These are phyloP conservation scores for Microtus richardsoni DNA, from an alignment of 2,113 vertebrate genomes.

Conservation along the genomic window DNA sequence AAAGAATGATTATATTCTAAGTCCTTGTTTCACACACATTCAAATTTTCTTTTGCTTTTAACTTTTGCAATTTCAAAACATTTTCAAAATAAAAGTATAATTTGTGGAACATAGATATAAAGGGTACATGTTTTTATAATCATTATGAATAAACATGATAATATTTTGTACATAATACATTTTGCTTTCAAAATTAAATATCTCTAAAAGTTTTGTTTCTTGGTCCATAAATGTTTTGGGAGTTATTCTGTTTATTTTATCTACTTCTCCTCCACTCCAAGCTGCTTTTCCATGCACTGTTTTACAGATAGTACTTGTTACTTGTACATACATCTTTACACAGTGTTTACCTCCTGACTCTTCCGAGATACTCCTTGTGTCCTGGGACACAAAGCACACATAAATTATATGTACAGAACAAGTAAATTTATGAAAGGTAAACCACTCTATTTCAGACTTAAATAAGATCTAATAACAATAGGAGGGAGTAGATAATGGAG, in stretches of 20 bases:
- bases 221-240: not conserved
- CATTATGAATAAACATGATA: not conserved
- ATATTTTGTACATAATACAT: not conserved
- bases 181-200: slow-evolving; percentile 38
- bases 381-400: not conserved
- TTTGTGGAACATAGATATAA: slow-evolving; percentile 29
- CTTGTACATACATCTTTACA: not conserved
- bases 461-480: not conserved
- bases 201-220: not conserved
- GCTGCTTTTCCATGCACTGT: not conserved
- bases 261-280: not conserved
- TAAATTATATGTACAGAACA: not conserved
- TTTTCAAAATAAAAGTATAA: slow-evolving; percentile 64
- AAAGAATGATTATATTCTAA: slow-evolving; percentile 71
- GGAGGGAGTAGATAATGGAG: not conserved
- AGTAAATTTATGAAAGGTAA: not conserved
- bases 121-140: not conserved
- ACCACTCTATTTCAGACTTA: not conserved
- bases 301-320: not conserved
- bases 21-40: slow-evolving; percentile 56
- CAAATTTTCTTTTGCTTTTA: slow-evolving; percentile 61
- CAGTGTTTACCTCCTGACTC: not conserved
- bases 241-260: slow-evolving; percentile 7
- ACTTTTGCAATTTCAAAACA: slow-evolving; percentile 49
- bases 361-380: not conserved